Evolutionary conservation across 1,140 invertebrate species (phyloP).

Genomic region (Argopecten irradians): DNA sequence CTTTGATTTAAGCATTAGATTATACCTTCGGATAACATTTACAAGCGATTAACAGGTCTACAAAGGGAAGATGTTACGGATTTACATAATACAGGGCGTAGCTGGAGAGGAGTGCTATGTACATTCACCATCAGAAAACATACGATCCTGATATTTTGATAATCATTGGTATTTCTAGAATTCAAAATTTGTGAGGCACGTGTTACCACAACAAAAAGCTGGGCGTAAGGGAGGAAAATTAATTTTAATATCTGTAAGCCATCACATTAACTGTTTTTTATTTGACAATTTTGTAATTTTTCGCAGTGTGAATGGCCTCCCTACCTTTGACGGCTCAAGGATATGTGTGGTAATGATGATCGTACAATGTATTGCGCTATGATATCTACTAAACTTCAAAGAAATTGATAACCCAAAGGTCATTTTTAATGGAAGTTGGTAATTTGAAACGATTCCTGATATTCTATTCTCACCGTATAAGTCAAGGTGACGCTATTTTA

Average conservation of each 20-base stretch:
- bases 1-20: conserved; percentile 12
- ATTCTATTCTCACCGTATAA: not conserved
- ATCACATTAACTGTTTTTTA: not conserved
- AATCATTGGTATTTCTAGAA: not conserved
- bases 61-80: not conserved
- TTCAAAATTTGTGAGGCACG: not conserved
- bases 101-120: not conserved
- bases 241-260: not conserved
- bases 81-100: not conserved
- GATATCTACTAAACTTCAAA: not conserved
- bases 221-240: not conserved
- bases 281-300: not conserved
- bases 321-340: not conserved
- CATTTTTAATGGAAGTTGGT: not conserved
- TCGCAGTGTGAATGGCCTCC: not conserved
- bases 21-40: not conserved
- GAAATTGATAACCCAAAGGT: not conserved
- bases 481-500: not conserved
- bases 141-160: not conserved
- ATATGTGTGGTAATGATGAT: not conserved
- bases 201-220: not conserved
- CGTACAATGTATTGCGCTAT: not conserved
- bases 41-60: not conserved
- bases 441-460: not conserved
- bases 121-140: not conserved